Percentiles rank a stretch among this genome's conserved stretches.
Evolutionary conservation across 2,888 invertebrate genomes (phyloP).

Genomic region (Platerodrilus igneus): DNA sequence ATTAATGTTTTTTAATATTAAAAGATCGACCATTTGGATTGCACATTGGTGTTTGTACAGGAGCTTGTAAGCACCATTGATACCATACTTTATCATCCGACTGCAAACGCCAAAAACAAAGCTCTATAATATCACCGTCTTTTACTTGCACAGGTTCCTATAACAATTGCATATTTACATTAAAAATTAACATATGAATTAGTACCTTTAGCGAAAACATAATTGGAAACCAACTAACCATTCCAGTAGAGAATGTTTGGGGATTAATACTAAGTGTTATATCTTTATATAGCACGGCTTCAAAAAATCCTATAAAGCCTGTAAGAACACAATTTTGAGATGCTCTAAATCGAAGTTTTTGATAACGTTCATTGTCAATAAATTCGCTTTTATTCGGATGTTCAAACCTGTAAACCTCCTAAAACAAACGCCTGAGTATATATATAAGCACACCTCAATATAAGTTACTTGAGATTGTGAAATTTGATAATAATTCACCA

Average conservation of each 20-base stretch:
- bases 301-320: slow-evolving; percentile 96
- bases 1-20: slow-evolving; percentile 51
- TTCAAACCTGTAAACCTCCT: slow-evolving; percentile 78
- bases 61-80: slow-evolving; percentile 79
- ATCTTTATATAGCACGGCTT: slow-evolving; percentile 78
- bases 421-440: slow-evolving; percentile 30
- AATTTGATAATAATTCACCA: slow-evolving; percentile 79
- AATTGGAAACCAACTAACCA: slow-evolving; percentile 99
- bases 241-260: slow-evolving; percentile 78
- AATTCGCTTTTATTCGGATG: slow-evolving; percentile 77
- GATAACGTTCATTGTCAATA: slow-evolving; percentile 71
- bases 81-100: slow-evolving; percentile 88
- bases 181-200: not conserved
- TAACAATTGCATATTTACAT: slow-evolving; percentile 17
- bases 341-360: slow-evolving; percentile 63
- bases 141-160: slow-evolving; percentile 71
- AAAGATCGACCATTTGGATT: slow-evolving; percentile 72
- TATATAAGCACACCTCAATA: slow-evolving; percentile 3
- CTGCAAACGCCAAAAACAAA: slow-evolving; percentile 84
- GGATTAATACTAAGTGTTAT: slow-evolving; percentile 88
- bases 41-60: slow-evolving; percentile 57
- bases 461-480: slow-evolving; percentile 57
- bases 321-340: slow-evolving; percentile 77
- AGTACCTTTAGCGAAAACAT: slow-evolving; percentile 70
- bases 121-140: slow-evolving; percentile 65